Evolutionary conservation across 1,140 invertebrate genomes (phyloP).

Genomic region (Adelges cooleyi): DNA sequence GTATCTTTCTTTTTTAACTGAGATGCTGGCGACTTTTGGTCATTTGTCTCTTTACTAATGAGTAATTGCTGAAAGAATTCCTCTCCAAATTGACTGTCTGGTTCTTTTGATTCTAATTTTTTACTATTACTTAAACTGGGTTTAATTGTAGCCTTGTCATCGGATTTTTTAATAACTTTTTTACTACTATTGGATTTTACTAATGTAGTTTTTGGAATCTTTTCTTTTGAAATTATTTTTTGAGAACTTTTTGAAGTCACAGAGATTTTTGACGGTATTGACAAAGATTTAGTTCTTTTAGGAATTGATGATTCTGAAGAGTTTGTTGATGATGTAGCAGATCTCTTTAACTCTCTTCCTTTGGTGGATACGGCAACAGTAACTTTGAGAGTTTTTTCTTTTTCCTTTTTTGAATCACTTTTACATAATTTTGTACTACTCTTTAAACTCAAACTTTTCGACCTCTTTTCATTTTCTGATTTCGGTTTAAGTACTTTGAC

Average conservation of each 20-base stretch:
- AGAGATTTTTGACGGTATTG: constrained; percentile 17
- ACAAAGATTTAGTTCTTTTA: background rate
- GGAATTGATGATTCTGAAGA: constrained; percentile 9
- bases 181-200: constrained; percentile 4
- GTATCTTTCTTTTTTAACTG: background rate
- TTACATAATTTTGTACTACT: constrained; percentile 39
- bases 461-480: constrained; percentile 17
- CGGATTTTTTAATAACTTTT: constrained; percentile 6
- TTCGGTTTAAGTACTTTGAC: constrained; percentile 30
- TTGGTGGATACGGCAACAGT: constrained; percentile 41
- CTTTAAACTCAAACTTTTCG: constrained; percentile 36
- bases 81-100: constrained; percentile 39
- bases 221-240: constrained; percentile 28
- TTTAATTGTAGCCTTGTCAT: background rate
- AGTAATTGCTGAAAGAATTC: constrained; percentile 25
- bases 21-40: background rate
- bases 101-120: constrained; percentile 41
- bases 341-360: constrained; percentile 40
- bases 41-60: background rate
- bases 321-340: constrained; percentile 30
- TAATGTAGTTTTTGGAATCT: background rate
- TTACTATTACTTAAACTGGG: background rate
- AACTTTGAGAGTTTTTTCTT: constrained; percentile 42
- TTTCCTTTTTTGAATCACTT: constrained; percentile 37
- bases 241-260: constrained; percentile 27